phyloP scores from a whole-genome alignment of 2,113 vertebrate genomes.

The Pseudopipra pipra region DNA sequence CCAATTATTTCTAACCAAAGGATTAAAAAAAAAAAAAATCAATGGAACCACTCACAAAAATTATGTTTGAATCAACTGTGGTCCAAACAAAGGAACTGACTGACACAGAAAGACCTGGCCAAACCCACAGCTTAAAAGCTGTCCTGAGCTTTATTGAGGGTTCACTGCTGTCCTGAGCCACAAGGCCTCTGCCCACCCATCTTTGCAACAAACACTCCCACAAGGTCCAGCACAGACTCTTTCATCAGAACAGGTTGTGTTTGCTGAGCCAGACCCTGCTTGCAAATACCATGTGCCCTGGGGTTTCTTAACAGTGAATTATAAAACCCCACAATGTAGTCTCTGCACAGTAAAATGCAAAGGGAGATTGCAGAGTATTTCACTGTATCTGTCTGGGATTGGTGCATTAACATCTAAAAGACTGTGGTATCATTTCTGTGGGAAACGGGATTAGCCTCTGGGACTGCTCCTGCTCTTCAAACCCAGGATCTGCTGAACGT shows the following conservation, averaged over 20 bases:
- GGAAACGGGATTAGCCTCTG: neutral
- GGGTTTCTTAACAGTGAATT: neutral
- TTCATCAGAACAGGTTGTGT: neutral
- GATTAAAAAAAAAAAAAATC: neutral
- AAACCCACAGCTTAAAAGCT: neutral
- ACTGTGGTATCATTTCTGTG: neutral
- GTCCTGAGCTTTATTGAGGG: neutral
- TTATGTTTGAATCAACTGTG: neutral
- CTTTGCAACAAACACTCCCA: neutral
- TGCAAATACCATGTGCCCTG: neutral
- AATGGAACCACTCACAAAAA: neutral
- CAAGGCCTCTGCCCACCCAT: neutral
- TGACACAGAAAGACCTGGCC: neutral
- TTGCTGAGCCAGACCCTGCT: neutral
- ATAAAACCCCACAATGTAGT: fast-evolving
- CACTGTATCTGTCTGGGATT: too few relatives aligned
- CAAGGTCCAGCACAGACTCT: neutral
- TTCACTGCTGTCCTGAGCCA: neutral
- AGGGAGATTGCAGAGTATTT: neutral
- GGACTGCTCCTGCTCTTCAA: neutral
- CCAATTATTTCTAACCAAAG: neutral
- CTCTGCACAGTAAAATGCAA: neutral
- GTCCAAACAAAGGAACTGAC: neutral
- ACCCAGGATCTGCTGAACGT: neutral
- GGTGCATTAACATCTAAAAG: neutral